Base-by-base conservation (phyloP, 30 jellyfish, hydroid and myxozoan genomes). In the Cassiopea xamachana region DNA sequence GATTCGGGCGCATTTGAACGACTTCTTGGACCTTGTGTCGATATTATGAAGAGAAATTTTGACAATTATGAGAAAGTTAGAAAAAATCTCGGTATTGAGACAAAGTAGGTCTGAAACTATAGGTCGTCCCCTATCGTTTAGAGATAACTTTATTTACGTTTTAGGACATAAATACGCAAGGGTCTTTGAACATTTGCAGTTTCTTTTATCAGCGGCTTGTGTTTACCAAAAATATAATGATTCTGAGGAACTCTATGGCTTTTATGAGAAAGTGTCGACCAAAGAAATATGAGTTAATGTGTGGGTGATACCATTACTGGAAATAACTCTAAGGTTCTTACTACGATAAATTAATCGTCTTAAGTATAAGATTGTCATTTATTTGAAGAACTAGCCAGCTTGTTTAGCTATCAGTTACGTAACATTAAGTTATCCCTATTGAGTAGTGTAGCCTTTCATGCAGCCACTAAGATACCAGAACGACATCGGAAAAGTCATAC, bases 11-110 rank as follows among this genome's bases (percentile, higher is more conserved):
- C 99, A 14, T 95, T 95, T 77, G 99, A 95, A 77, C 72, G 99
- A 79, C 90, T 95, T 46, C 91, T 95, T 27, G 99, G 99, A 75
- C 99, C 99, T 46, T 95, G 99, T 68, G 98, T 95, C 43, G 96
- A 95, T 51, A 88, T 95, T 3, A 95, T 95, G 99, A 92, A 95
- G 87, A 68, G 99, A 69, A 92, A 95, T 62, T 71, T 95, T 45
- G 93, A 92, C 44, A 81, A 83, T 70, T 95, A 95, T 83, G 97
- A 88, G 83, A 79, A 89, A 70, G 99, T 88, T 49, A 72, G 99
- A 49, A 92, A 92, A 73, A 58, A 82, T 16, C 94, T 95, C 49
- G 99, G 99, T 1, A 82, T 95, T 13, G 92, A 84, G 50, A 80
- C 50, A 44, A 9, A 50, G 3, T 71, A 71, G 19, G 3, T 59